Conservation (phyloP, 2,797 vertebrate genomes). For the Gobio occitaniae region DNA sequence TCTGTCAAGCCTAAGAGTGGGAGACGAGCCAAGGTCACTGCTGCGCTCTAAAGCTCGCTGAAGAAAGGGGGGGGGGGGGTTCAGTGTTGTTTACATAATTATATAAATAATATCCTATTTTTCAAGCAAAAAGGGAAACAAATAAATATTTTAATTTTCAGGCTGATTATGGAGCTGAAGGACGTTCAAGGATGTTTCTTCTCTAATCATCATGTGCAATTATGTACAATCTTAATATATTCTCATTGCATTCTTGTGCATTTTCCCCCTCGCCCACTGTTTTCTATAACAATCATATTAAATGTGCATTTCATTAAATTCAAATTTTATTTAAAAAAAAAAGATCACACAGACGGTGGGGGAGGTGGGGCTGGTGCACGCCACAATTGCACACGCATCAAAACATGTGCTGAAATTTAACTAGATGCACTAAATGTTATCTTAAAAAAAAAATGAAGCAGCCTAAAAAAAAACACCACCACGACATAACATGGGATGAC, state of each 20-base stretch:
- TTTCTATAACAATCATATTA: slow-evolving; percentile 70
- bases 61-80: slow-evolving; percentile 48
- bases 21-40: slow-evolving; percentile 73
- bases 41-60: slow-evolving; percentile 60
- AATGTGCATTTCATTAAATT: slow-evolving; percentile 76
- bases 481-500: slow-evolving; percentile 57
- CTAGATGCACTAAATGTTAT: slow-evolving; percentile 59
- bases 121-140: slow-evolving; percentile 65
- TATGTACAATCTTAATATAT: slow-evolving; percentile 74
- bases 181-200: slow-evolving; percentile 74
- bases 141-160: slow-evolving; percentile 74
- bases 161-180: slow-evolving; percentile 76
- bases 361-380: slow-evolving; percentile 43
- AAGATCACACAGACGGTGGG: slow-evolving; percentile 37
- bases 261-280: slow-evolving; percentile 57
- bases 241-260: slow-evolving; percentile 65
- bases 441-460: slow-evolving; percentile 13
- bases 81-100: slow-evolving; percentile 77
- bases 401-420: slow-evolving; percentile 60
- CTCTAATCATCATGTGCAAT: slow-evolving; percentile 76
- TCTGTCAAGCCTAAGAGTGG: slow-evolving; percentile 68
- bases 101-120: slow-evolving; percentile 74
- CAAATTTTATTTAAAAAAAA: slow-evolving; percentile 63
- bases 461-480: slow-evolving; percentile 49
- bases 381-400: slow-evolving; percentile 55